These are phyloP conservation scores for Diacarnus erythraeanus DNA, from an alignment of 37 sponge, comb jelly and placozoan species.

Conservation along the genomic window DNA sequence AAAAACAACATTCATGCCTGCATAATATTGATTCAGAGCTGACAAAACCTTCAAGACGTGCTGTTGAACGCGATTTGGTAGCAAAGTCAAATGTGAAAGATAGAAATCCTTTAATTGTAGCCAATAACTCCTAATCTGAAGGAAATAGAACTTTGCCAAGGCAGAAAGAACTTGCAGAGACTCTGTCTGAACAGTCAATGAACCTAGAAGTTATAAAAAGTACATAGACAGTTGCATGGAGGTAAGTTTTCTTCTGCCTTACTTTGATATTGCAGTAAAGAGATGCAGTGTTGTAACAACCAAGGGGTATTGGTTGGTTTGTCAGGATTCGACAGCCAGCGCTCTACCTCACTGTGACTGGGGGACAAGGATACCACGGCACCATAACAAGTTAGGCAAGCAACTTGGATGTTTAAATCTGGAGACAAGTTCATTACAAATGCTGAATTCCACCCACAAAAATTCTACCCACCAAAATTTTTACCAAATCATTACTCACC, in stretches of 20 bases:
- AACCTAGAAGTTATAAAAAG: neutral
- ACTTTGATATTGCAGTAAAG: slow-evolving; percentile 25
- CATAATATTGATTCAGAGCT: too few species aligned
- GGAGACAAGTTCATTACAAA: too few species aligned
- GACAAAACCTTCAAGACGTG: slow-evolving; percentile 51
- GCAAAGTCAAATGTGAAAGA: slow-evolving; percentile 11
- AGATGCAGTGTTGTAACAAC: slow-evolving; percentile 43
- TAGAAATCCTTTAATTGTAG: slow-evolving; percentile 20
- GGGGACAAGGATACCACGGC: slow-evolving; percentile 54
- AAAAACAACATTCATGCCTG: too few species aligned
- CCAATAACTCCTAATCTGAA: slow-evolving; percentile 22
- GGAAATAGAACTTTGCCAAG: slow-evolving; percentile 48
- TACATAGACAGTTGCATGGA: neutral
- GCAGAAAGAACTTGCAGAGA: slow-evolving; percentile 58
- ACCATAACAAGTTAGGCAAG: slow-evolving; percentile 56
- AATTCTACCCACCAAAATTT: too few species aligned
- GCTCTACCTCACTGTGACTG: slow-evolving; percentile 49
- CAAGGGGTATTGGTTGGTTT: slow-evolving; percentile 5
- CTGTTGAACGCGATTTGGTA: slow-evolving; percentile 30
- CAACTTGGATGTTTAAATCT: slow-evolving; percentile 65
- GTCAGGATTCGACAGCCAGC: slow-evolving; percentile 42
- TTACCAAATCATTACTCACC: too few species aligned
- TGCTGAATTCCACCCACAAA: too few species aligned
- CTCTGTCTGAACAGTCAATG: slow-evolving; percentile 22
- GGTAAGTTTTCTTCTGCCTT: neutral